These are phyloP conservation scores for Chelonia mydas DNA, from an alignment of 2,797 vertebrate species.

Conservation along the genomic window DNA sequence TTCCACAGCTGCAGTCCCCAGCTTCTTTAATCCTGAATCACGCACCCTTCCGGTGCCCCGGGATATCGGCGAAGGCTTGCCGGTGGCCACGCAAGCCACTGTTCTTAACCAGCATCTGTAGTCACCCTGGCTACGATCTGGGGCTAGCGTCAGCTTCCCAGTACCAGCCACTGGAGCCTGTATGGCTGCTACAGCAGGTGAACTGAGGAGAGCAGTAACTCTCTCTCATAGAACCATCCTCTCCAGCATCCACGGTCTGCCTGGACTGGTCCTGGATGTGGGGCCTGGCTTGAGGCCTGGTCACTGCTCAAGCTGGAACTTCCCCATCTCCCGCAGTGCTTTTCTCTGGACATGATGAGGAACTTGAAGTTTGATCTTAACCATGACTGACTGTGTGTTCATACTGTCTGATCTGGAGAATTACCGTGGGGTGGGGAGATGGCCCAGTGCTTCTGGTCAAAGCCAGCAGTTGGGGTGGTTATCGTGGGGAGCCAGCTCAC, in stretches of 20 bases:
- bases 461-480: background rate
- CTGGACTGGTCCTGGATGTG: background rate
- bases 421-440: background rate
- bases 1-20: background rate
- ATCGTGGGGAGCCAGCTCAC: too few species aligned
- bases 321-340: too few species aligned
- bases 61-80: too few species aligned
- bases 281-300: too few species aligned
- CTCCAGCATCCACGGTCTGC: background rate
- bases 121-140: too few species aligned
- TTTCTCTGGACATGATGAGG: slow-evolving; percentile 63
- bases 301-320: background rate
- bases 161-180: background rate
- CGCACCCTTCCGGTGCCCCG: too few species aligned
- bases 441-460: background rate
- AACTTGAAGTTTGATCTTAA: slow-evolving; percentile 16
- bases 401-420: slow-evolving; percentile 68
- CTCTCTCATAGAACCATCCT: background rate
- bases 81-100: too few species aligned
- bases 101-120: too few species aligned
- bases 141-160: too few species aligned
- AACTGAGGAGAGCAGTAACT: too few species aligned
- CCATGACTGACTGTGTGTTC: slow-evolving; percentile 60
- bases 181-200: too few species aligned
- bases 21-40: too few species aligned